Base-by-base conservation (phyloP, 2,888 invertebrate species). In the Copidosoma aretas region DNA sequence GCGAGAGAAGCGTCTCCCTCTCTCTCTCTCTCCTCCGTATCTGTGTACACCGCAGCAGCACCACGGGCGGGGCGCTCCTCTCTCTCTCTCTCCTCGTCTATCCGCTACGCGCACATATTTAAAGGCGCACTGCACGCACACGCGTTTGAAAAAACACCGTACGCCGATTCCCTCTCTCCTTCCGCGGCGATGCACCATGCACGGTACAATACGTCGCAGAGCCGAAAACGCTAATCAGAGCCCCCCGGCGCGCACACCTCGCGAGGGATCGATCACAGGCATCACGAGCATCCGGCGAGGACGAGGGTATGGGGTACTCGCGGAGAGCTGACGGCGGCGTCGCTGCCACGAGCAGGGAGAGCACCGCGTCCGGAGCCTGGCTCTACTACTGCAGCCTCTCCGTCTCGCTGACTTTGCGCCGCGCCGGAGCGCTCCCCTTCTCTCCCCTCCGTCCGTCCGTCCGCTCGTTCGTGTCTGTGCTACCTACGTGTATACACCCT, bases 61-160 rank as follows among this genome's bases (percentile, higher is more conserved):
- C 8, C 19, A 19, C 32, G 39, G 60, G 60, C 41, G 39, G 52
- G 52, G 60, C 52, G 52, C 32, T 25, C n/a, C 43, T 60, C 43
- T 60, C 43, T 54, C 54, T 22, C 52, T 60, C 15, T 1, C 24
- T 62, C 61, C 15, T 2, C 19, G 10, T 57, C 57, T 2, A n/a
- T 10, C 41, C 49, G 49, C 12, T 24, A 25, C 15, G 49, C 25
- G 24, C 22, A 22, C 22, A 17, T 15, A 3, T 17, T 22, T 22
- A 39, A 17, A 39, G 24, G 24, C 21, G 43, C 43, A 46, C 17
- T 14, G 43, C 43, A 46, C 17, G 17, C 43, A 46, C 43, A 46
- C 43, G 12, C 43, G 32, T 32, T 32, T 32, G 8, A 8, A 5
- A 32, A 32, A 32, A 32, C 32, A 32, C 32, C 8, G 32, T 32